phyloP scores from a whole-genome alignment of 2,888 invertebrate genomes.

The Callyntrura guangdongensis region DNA sequence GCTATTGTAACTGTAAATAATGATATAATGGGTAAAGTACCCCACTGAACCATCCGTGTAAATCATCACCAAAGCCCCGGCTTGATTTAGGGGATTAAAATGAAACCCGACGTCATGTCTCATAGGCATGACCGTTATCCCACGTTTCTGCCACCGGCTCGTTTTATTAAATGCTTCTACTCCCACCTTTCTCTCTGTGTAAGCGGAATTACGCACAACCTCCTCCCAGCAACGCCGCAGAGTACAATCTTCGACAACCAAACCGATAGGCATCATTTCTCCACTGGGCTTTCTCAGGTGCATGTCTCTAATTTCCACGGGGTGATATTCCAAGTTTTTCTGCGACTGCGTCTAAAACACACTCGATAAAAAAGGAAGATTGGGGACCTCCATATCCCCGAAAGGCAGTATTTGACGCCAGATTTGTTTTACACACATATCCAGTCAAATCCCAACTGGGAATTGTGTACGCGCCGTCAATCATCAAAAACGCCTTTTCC shows the following conservation, averaged over 20 bases:
- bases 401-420: slow-evolving; percentile 97
- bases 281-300: slow-evolving; percentile 93
- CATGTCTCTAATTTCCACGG: slow-evolving; percentile 87
- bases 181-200: slow-evolving; percentile 87
- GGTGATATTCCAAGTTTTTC: slow-evolving; percentile 89
- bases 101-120: slow-evolving; percentile 95
- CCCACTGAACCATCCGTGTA: slow-evolving; percentile 89
- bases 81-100: slow-evolving; percentile 93
- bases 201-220: slow-evolving; percentile 90
- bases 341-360: slow-evolving; percentile 92
- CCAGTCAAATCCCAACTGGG: slow-evolving; percentile 78
- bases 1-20: no score
- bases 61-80: slow-evolving; percentile 94
- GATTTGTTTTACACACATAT: slow-evolving; percentile 94
- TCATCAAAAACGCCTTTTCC: slow-evolving; percentile 93
- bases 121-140: slow-evolving; percentile 93
- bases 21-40: no score
- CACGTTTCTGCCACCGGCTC: slow-evolving; percentile 95
- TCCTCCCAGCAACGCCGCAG: slow-evolving; percentile 92
- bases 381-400: slow-evolving; percentile 97
- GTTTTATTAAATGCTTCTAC: slow-evolving; percentile 92
- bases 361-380: slow-evolving; percentile 94
- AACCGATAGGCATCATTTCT: slow-evolving; percentile 92
- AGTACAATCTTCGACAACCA: slow-evolving; percentile 91
- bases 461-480: slow-evolving; percentile 92